Evolutionary conservation across 2,113 vertebrate genomes (phyloP).

Genomic region (Ceratotherium simum): DNA sequence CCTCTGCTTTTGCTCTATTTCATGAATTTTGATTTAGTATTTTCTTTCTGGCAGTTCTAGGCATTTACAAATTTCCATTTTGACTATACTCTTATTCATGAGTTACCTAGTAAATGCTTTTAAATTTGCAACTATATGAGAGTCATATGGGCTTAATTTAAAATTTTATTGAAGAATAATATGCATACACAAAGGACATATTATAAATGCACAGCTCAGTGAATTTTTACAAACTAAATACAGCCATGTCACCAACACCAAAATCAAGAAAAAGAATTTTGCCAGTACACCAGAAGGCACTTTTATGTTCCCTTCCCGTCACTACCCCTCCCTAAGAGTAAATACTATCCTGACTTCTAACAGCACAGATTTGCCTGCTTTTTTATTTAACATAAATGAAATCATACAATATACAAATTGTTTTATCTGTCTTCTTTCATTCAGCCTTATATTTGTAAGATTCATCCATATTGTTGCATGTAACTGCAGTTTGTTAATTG

Average conservation of each 20-base stretch:
- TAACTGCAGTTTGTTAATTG: not conserved
- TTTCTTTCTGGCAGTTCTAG: constrained; percentile 32
- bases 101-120: constrained; percentile 45
- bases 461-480: not conserved
- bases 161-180: constrained; percentile 57
- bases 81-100: constrained; percentile 13
- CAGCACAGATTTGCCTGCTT: not conserved
- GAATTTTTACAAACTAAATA: constrained; percentile 46
- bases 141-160: constrained; percentile 54
- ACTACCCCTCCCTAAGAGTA: not conserved
- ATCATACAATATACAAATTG: not conserved
- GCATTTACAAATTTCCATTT: constrained; percentile 50
- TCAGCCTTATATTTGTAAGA: not conserved
- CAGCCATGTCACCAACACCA: constrained; percentile 31
- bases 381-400: not conserved
- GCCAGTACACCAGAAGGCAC: not conserved
- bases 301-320: not conserved
- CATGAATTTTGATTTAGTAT: not conserved
- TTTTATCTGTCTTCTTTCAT: not conserved
- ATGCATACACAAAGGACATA: not conserved
- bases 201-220: constrained; percentile 17
- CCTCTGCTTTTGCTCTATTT: constrained; percentile 4
- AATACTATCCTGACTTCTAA: not conserved
- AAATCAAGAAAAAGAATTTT: constrained; percentile 42
- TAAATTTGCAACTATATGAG: constrained; percentile 41